Evolutionary conservation across 2,113 vertebrate genomes (phyloP), one percentile per base, ranked within the genome.

Genomic region (Himantopus leucocephalus): DNA sequence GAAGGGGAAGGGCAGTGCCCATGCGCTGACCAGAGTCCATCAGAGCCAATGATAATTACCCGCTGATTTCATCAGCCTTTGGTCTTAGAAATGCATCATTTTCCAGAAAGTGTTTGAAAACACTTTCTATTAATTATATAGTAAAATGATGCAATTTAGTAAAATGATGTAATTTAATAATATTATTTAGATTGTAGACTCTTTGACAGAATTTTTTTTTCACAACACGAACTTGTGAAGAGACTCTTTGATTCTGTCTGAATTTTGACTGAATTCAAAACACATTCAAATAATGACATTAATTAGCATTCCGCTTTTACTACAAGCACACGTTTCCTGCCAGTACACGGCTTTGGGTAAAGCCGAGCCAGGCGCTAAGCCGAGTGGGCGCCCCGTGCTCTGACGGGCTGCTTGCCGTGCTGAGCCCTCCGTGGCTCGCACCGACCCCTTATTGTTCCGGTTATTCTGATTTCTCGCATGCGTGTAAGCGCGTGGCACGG

Each of bases 121-220:
- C 58, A 41, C 80, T 87, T 96, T 91, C 52, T 85, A 58, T 85
- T 92, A 82, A 91, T 96, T 96, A 96, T 41, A 88, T n/a, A 97
- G 93, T 97, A 92, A 94, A 96, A 92, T 92, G 43, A 85, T 94
- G 88, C 67, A 83, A 91, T 94, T 96, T 92, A 95, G 85, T 85
- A 92, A 53, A 82, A 52, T 34, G 12, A 90, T 94, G 91, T 85
- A 67, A 91, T 94, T 96, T 95, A 90, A 55, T 48, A 64, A 24
- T 34, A 82, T 75, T 95, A 85, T 45, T 92, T 94, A 84, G 12
- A 55, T 62, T 64, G 43, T 11, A 80, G 74, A 68, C 74, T 92
- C 87, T 77, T 67, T 64, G 73, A 87, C 73, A 95, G 52, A 45
- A 32, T 0, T 29, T 63, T 32, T 87, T 87, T 94, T 97, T 50